A percentile compares a stretch with the other conserved stretches of the same genome.
Evolutionary conservation across 1,140 invertebrate species (phyloP).

Genomic region (Helicoverpa armigera): DNA sequence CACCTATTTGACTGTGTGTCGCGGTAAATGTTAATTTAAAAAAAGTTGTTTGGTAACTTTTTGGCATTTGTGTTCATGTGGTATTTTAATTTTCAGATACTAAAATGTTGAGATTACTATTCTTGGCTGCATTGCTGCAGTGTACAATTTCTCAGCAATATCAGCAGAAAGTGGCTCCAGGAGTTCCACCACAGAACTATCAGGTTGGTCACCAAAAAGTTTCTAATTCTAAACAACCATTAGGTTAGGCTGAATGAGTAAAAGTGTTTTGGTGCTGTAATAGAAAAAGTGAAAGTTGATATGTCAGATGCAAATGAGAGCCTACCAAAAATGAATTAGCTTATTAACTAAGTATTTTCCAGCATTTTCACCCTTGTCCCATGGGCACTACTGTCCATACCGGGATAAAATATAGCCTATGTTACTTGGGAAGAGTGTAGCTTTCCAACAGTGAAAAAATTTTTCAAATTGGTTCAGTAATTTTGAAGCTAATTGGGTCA

Average conservation of each 20-base stretch:
- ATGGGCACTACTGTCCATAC: too few species aligned
- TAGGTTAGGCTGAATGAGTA: background rate
- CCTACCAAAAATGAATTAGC: background rate
- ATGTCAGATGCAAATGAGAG: background rate
- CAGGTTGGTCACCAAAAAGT: constrained; percentile 67
- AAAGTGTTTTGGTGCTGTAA: background rate
- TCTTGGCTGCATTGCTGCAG: constrained; percentile 72
- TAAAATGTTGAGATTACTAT: constrained; percentile 72
- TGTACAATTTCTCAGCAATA: constrained; percentile 76
- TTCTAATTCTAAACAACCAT: background rate
- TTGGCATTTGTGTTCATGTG: background rate
- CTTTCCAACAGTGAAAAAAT: too few species aligned
- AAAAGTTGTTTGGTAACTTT: constrained; percentile 33
- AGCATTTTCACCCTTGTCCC: too few species aligned
- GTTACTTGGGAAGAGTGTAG: too few species aligned
- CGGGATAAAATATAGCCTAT: too few species aligned
- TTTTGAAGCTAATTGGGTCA: too few species aligned
- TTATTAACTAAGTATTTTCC: too few species aligned
- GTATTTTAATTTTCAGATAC: constrained; percentile 55
- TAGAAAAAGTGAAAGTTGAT: constrained; percentile 36
- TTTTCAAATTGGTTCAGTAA: too few species aligned
- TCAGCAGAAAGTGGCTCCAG: constrained; percentile 81
- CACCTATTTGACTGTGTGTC: constrained; percentile 11
- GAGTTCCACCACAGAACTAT: constrained; percentile 80
- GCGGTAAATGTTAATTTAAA: constrained; percentile 37